These are phyloP conservation scores for Aselliscus stoliczkanus DNA, from an alignment of 2,797 vertebrate genomes.

Conservation along the genomic window DNA sequence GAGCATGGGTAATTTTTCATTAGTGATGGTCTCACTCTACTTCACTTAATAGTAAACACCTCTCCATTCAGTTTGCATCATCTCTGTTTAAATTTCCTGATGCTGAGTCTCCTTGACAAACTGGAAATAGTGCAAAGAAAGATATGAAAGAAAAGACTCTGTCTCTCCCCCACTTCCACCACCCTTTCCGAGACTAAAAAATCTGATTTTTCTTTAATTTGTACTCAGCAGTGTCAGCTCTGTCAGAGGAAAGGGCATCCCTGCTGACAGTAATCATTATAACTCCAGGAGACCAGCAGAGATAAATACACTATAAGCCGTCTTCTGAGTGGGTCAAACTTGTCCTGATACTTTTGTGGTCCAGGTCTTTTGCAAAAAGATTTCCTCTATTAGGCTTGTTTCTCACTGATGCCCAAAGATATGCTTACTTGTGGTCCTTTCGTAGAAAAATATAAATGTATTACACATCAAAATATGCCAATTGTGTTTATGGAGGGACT, in stretches of 20 bases:
- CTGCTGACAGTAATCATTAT: conserved; percentile 73
- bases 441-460: background rate
- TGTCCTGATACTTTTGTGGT: conserved; percentile 38
- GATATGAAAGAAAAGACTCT: background rate
- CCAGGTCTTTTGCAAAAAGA: background rate
- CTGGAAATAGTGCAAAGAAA: background rate
- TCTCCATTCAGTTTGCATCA: background rate
- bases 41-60: background rate
- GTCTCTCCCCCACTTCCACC: background rate
- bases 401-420: background rate
- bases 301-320: conserved; percentile 70
- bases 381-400: conserved; percentile 4
- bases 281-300: conserved; percentile 71
- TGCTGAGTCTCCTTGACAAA: background rate
- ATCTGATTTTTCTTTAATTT: conserved; percentile 76
- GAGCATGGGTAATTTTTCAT: background rate
- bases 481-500: background rate
- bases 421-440: background rate
- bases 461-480: background rate
- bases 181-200: conserved; percentile 51
- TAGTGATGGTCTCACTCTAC: background rate
- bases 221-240: conserved; percentile 66
- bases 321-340: conserved; percentile 66
- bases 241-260: conserved; percentile 67
- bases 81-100: background rate